Evolutionary conservation across 1,140 invertebrate genomes (phyloP), one percentile per base, ranked within the genome.

Genomic region (Steinernema khuongi): DNA sequence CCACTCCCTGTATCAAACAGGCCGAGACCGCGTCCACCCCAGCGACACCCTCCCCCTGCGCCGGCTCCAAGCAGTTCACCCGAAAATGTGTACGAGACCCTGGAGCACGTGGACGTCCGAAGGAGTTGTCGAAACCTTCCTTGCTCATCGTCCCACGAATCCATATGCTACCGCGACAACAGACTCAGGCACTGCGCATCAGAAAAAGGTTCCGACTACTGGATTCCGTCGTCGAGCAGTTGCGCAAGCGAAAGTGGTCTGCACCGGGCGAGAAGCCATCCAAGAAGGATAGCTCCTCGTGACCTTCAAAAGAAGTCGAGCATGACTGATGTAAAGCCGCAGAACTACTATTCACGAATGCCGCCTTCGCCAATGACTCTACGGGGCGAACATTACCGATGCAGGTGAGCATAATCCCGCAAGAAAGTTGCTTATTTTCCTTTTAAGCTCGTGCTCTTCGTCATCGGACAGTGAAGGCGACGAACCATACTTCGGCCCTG

Each of bases 51-150:
- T 22, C 77, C 76, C 18, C 32, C 68, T 14, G 67, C 60, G 33
- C 69, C 80, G 19, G 80, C 80, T 2, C 76, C 72, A 7, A 74
- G 36, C 18, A 74, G 74, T 26, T 72, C 80, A 41, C 72, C 81
- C 11, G 81, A 83, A 67, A 83, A 83, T 68, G 77, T 83, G 18
- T 83, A 83, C 67, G 81, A 83, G 67, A 83, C 81, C n/a, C 78
- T 83, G n/a, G n/a, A n/a, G n/a, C n/a, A n/a, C n/a, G n/a, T n/a
- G n/a, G n/a, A n/a, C n/a, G n/a, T n/a, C n/a, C n/a, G n/a, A n/a
- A n/a, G n/a, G n/a, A n/a, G n/a, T n/a, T n/a, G n/a, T n/a, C n/a
- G n/a, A n/a, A n/a, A n/a, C 31, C 76, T 77, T 22, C 76, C 76
- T 7, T 76, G 74, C 50, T 75, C 76, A 22, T 77, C 76, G 4